A percentile compares a stretch with the other conserved stretches of the same genome.
phyloP scores from a whole-genome alignment of 2,113 vertebrate species.

The Ciconia maguari region DNA sequence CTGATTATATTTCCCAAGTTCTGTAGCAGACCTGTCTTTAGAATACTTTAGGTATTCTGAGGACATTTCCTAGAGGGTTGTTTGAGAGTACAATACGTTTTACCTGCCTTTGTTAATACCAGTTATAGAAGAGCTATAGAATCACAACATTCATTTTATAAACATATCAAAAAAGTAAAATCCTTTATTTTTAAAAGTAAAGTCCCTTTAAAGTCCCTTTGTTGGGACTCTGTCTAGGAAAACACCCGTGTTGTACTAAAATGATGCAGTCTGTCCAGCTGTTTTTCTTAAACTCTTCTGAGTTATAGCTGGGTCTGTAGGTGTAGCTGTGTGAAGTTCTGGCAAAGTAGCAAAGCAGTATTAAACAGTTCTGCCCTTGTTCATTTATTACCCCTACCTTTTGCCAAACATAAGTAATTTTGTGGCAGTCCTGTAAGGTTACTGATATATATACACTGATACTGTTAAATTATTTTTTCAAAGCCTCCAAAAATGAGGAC shows the following conservation, averaged over 20 bases:
- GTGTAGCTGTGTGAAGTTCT: not conserved
- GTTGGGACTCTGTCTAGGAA: not conserved
- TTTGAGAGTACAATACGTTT: not conserved
- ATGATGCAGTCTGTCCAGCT: not conserved
- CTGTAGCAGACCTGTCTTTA: not conserved
- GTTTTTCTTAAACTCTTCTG: not conserved
- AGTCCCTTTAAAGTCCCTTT: not conserved
- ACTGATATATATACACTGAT: not conserved
- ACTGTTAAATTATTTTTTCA: not conserved
- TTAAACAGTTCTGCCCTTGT: not conserved
- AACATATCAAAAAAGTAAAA: not conserved
- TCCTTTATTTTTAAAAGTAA: not conserved
- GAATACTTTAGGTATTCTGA: not conserved
- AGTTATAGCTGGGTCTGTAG: not conserved
- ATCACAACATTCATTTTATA: not conserved
- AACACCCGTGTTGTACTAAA: not conserved
- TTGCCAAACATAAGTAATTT: not conserved
- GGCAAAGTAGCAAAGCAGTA: not conserved
- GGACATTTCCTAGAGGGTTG: not conserved
- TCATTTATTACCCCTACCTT: not conserved
- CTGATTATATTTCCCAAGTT: not conserved
- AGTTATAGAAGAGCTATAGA: not conserved
- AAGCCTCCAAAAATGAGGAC: not conserved
- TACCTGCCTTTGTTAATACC: not conserved
- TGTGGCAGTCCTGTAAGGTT: not conserved